These are phyloP conservation scores for Callocephalon fimbriatum DNA, from an alignment of 2,113 vertebrate species.

Conservation along the genomic window DNA sequence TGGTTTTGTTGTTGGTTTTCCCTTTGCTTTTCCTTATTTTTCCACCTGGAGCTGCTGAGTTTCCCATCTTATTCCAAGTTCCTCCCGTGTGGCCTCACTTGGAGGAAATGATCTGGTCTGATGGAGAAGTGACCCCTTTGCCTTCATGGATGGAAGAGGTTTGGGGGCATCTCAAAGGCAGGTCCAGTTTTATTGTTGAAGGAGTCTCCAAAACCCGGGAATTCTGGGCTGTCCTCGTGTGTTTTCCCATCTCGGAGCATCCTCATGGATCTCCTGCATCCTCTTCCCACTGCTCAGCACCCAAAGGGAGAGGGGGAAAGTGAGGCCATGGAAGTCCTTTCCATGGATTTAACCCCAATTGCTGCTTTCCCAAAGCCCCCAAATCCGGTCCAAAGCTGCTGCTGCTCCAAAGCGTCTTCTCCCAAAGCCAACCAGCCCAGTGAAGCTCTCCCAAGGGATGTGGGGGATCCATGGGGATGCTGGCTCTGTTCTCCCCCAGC, in stretches of 20 bases:
- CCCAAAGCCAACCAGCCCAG: background rate
- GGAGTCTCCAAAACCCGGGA: background rate
- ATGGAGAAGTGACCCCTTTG: fast-evolving
- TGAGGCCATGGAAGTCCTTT: background rate
- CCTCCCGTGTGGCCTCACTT: background rate
- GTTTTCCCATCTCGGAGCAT: background rate
- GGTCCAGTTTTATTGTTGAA: background rate
- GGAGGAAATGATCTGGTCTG: background rate
- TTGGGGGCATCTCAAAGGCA: background rate
- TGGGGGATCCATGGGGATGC: background rate
- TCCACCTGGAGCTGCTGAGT: background rate
- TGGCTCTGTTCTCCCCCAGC: background rate
- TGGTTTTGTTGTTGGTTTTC: no score
- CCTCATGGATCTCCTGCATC: background rate
- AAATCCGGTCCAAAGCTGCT: background rate
- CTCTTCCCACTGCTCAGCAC: fast-evolving
- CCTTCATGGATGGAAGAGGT: background rate
- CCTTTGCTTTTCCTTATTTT: background rate
- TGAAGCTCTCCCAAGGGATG: fast-evolving
- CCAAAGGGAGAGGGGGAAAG: background rate
- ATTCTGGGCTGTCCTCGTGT: fast-evolving
- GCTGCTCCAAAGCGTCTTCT: background rate
- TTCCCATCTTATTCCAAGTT: fast-evolving
- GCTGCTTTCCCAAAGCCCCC: background rate
- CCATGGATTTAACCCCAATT: fast-evolving